These are phyloP conservation scores for Micropoecilia bifurca DNA, from an alignment of 2,797 vertebrate genomes.

Conservation along the genomic window DNA sequence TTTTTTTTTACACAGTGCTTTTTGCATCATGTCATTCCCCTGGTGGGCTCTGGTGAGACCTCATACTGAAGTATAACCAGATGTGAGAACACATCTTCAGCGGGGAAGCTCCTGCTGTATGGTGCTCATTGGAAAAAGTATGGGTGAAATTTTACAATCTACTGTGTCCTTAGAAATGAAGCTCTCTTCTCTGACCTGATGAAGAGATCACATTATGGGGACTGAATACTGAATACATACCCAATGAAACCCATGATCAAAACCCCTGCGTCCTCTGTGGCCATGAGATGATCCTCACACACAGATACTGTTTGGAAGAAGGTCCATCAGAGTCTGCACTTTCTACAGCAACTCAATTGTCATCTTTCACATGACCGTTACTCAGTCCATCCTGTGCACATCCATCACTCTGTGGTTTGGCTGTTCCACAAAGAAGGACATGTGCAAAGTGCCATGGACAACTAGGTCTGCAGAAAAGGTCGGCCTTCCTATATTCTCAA, in stretches of 20 bases:
- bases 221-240: not conserved
- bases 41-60: not conserved
- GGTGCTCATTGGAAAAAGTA: not conserved
- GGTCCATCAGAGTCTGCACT: not conserved
- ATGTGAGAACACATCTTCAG: not conserved
- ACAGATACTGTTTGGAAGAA: not conserved
- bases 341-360: too few species aligned
- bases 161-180: not conserved
- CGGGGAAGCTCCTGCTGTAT: not conserved
- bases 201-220: not conserved
- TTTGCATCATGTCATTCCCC: not conserved
- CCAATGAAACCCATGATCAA: not conserved
- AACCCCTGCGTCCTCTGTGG: not conserved
- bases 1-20: not conserved
- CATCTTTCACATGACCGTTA: too few species aligned
- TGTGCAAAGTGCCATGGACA: too few species aligned
- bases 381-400: too few species aligned
- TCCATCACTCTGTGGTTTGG: too few species aligned
- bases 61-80: not conserved
- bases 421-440: too few species aligned
- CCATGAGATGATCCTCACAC: not conserved
- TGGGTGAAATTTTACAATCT: not conserved
- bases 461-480: too few species aligned
- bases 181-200: not conserved
- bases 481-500: too few species aligned